These are phyloP conservation scores for Parambassis ranga DNA, from an alignment of 2,797 vertebrate genomes.

Conservation along the genomic window DNA sequence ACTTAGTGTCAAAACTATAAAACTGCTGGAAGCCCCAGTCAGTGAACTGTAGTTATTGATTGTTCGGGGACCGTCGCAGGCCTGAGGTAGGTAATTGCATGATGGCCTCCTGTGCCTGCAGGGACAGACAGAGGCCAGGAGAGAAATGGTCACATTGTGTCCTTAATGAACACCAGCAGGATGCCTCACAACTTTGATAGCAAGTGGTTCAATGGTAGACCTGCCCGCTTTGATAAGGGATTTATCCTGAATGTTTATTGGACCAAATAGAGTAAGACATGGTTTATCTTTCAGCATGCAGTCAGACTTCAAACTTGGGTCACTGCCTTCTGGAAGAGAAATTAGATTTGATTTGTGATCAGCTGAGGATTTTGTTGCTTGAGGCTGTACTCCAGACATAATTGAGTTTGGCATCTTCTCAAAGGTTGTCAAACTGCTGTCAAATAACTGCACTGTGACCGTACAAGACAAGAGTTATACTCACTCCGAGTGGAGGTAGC, in stretches of 20 bases:
- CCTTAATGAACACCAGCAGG: slow-evolving; percentile 58
- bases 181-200: slow-evolving; percentile 29
- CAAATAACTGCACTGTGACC: slow-evolving; percentile 15
- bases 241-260: slow-evolving; percentile 35
- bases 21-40: slow-evolving; percentile 26
- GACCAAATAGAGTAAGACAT: slow-evolving; percentile 35
- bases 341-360: slow-evolving; percentile 59
- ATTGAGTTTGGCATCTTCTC: slow-evolving; percentile 57
- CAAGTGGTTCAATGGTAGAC: slow-evolving; percentile 12
- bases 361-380: slow-evolving; percentile 38
- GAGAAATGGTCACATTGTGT: slow-evolving; percentile 42
- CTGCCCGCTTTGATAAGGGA: slow-evolving; percentile 45
- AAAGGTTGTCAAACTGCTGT: slow-evolving; percentile 51
- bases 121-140: slow-evolving; percentile 35
- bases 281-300: slow-evolving; percentile 34
- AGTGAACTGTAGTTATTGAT: slow-evolving; percentile 64
- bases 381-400: slow-evolving; percentile 44
- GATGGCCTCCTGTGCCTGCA: slow-evolving; percentile 46
- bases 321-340: slow-evolving; percentile 30
- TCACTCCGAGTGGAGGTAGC: slow-evolving; percentile 2
- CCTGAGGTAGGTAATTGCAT: slow-evolving; percentile 53
- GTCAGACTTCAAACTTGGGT: slow-evolving; percentile 36
- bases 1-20: slow-evolving; percentile 30
- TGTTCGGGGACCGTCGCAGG: slow-evolving; percentile 43
- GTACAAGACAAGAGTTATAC: slow-evolving; percentile 6